These are phyloP conservation scores for Scatophagus argus DNA, from an alignment of 2,113 vertebrate species.

Conservation along the genomic window DNA sequence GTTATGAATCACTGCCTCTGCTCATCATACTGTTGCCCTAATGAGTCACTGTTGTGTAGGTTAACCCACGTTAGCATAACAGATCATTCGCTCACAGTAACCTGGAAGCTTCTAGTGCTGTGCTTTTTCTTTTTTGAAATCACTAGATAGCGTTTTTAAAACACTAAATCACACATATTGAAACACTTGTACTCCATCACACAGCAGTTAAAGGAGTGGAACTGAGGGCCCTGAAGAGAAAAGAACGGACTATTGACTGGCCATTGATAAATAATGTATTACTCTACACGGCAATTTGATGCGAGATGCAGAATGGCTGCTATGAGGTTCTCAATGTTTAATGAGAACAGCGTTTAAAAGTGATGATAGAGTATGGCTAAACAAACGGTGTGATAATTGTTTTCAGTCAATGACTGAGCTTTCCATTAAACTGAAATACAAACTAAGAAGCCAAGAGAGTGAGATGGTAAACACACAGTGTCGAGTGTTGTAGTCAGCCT, in stretches of 20 bases:
- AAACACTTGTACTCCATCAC: conserved; percentile 16
- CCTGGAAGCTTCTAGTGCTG: conserved; percentile 9
- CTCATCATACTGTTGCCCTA: conserved; percentile 48
- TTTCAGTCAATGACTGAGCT: conserved; percentile 12
- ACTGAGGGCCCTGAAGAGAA: conserved; percentile 15
- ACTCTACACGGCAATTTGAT: conserved; percentile 27
- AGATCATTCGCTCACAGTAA: conserved; percentile 27
- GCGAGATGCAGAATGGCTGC: conserved; percentile 23
- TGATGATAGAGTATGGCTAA: conserved; percentile 25
- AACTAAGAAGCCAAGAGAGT: neutral
- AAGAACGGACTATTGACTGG: conserved; percentile 45
- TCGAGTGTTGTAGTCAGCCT: neutral
- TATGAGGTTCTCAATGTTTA: conserved; percentile 41
- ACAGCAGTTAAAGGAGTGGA: conserved; percentile 17
- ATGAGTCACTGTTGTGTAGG: conserved; percentile 60
- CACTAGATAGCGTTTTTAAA: conserved; percentile 9
- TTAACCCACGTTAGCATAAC: conserved; percentile 25
- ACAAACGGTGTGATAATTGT: conserved; percentile 29
- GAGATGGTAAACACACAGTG: conserved; percentile 1
- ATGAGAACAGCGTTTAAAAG: conserved; percentile 31
- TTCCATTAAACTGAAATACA: conserved; percentile 18
- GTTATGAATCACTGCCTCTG: conserved; percentile 59
- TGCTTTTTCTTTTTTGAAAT: neutral
- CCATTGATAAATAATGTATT: conserved; percentile 63
- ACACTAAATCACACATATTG: conserved; percentile 20